Conservation (phyloP, 2,113 vertebrate species). For the Hippotragus niger region DNA sequence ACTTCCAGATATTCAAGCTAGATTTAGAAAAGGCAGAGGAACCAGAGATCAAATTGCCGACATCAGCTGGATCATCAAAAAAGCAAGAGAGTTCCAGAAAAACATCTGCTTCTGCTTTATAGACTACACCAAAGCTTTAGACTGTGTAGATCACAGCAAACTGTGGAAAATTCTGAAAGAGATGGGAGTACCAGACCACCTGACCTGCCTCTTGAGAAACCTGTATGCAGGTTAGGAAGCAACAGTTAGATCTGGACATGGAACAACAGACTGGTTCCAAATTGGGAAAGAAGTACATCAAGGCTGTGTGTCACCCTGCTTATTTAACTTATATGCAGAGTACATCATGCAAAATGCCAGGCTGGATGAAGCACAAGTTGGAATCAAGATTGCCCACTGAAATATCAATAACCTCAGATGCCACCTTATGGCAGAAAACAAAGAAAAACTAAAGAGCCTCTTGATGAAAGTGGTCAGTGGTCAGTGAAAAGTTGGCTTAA, state of each 20-base stretch:
- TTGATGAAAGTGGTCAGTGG: not conserved
- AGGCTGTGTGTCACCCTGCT: not conserved
- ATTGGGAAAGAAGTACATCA: not conserved
- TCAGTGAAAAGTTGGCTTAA: not conserved
- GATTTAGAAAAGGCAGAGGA: not conserved
- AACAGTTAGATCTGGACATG: not conserved
- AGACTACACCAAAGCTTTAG: not conserved
- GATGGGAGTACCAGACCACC: not conserved
- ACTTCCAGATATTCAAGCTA: not conserved
- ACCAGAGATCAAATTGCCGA: not conserved
- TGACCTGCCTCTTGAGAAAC: not conserved
- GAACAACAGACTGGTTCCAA: not conserved
- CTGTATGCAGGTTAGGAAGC: not conserved
- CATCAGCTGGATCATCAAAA: not conserved
- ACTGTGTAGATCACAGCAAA: not conserved
- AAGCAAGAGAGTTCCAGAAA: not conserved
- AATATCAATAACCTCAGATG: not conserved
- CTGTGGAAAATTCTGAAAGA: not conserved
- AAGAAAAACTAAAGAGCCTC: not conserved
- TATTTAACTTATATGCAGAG: not conserved
- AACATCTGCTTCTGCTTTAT: not conserved
- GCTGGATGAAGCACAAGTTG: not conserved
- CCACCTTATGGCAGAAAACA: not conserved
- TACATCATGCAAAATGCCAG: not conserved
- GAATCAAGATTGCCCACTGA: not conserved